Base-by-base conservation (phyloP, 2,888 invertebrate species). In the Hylaea fasciaria region DNA sequence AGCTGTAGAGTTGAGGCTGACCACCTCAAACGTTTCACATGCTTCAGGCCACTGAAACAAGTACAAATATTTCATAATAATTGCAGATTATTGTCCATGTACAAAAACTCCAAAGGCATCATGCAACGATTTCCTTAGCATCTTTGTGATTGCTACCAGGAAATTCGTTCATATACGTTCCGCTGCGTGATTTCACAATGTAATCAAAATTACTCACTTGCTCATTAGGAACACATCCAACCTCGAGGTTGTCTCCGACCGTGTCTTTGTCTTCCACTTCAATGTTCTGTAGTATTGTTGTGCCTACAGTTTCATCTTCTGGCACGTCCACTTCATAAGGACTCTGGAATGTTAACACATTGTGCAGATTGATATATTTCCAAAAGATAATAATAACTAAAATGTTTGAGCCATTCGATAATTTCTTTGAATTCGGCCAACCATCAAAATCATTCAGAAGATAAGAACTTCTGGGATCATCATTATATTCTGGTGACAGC, bases 261-360 rank as follows among this genome's bases (percentile, higher is more conserved):
- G 95, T 94, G 81, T 98, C 98, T 46, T 93, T 93, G 83, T 98
- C 98, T 73, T 94, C 95, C 9, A 97, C 95, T 57, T 93, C 86
- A 54, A 98, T 96, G 60, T 94, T 94, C 29, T 94, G 92, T 68
- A 97, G 94, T 22, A 98, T 93, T 0, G 95, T 95, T 5, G 94
- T 94, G 1, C 96, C 97, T 3, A 95, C 85, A 12, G 91, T 84
- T 0, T 96, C 94, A 79, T 97, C 96, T 89, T 97, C 97, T 43
- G 94, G 93, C 8, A 97, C 95, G 69, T 94, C 93, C 3, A 96
- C 94, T 83, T 96, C 96, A 84, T 97, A 97, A 0, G 97, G 96
- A 65, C 94, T 94, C 95, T 97, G 87, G 2, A 90, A 90, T 45
- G 12, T n/a, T 7, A 54, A 40, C 8, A 40, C 28, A 56, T 13